phyloP scores from a whole-genome alignment of 2,797 vertebrate species.

The Tachyglossus aculeatus region DNA sequence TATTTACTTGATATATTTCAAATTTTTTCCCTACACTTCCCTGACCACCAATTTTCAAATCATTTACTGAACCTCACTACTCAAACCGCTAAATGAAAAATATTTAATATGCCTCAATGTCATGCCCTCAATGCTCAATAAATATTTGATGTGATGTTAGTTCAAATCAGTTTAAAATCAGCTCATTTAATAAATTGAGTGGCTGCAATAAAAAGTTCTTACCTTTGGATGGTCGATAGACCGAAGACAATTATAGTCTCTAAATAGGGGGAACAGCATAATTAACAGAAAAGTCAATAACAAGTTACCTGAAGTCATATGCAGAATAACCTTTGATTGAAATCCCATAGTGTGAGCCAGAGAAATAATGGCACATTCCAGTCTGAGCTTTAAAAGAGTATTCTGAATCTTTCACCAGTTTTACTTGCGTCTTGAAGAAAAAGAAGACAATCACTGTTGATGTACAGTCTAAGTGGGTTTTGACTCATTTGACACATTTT shows the following conservation, averaged over 20 bases:
- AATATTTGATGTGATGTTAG: too few relatives aligned
- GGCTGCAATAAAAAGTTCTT: neutral
- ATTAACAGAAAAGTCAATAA: neutral
- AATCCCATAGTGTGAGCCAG: conserved; percentile 74
- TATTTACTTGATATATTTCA: too few relatives aligned
- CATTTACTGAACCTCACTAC: neutral
- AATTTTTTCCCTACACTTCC: too few relatives aligned
- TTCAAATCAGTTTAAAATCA: too few relatives aligned
- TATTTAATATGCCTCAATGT: neutral
- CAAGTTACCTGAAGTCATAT: conserved; percentile 84
- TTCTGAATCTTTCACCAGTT: conserved; percentile 81
- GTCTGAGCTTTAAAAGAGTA: conserved; percentile 85
- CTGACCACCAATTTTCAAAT: too few relatives aligned
- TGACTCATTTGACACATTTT: too few relatives aligned
- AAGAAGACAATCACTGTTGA: conserved; percentile 6
- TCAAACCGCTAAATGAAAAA: neutral
- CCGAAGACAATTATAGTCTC: neutral
- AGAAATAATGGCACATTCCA: conserved; percentile 85
- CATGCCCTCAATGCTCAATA: neutral
- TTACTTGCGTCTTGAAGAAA: conserved; percentile 80
- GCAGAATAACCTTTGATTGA: conserved; percentile 79
- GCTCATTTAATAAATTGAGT: too few relatives aligned
- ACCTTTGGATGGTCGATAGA: conserved; percentile 1
- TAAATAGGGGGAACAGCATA: neutral
- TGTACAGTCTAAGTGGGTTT: neutral